Conservation (phyloP, 2,113 vertebrate species). For the Conger conger region DNA sequence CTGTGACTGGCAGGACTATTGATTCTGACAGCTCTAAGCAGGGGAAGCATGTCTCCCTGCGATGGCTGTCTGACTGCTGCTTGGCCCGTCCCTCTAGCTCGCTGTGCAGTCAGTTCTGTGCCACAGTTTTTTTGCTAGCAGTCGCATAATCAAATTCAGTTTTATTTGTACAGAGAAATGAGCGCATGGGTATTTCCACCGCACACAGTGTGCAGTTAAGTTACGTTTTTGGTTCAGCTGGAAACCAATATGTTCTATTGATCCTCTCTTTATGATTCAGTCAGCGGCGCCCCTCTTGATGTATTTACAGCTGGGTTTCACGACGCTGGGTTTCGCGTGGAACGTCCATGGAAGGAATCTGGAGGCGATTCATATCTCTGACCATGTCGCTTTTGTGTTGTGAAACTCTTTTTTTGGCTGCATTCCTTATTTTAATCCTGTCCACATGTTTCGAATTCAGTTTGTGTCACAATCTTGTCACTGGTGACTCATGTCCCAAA, state of each 20-base stretch:
- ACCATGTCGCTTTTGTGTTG: neutral
- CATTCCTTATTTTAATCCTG: neutral
- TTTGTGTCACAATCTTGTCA: neutral
- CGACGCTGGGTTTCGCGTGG: neutral
- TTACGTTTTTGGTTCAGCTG: too few relatives aligned
- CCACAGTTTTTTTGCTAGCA: neutral
- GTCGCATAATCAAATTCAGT: neutral
- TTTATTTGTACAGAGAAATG: neutral
- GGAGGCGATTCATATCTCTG: neutral
- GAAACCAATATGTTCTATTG: too few relatives aligned
- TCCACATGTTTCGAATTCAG: neutral
- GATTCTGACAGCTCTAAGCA: neutral
- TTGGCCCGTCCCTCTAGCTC: neutral
- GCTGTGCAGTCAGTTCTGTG: neutral
- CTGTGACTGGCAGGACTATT: neutral
- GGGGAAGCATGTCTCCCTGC: neutral
- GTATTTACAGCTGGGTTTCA: neutral
- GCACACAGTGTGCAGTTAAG: too few relatives aligned
- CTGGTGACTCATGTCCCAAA: neutral
- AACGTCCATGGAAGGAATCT: neutral
- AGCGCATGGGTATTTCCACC: neutral
- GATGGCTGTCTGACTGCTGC: neutral
- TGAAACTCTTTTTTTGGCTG: neutral
- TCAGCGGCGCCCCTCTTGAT: neutral
- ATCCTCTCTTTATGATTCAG: neutral